Percentiles rank a stretch among this genome's conserved stretches.
Evolutionary conservation across 2,888 invertebrate species (phyloP).

Genomic region (Rapana venosa): DNA sequence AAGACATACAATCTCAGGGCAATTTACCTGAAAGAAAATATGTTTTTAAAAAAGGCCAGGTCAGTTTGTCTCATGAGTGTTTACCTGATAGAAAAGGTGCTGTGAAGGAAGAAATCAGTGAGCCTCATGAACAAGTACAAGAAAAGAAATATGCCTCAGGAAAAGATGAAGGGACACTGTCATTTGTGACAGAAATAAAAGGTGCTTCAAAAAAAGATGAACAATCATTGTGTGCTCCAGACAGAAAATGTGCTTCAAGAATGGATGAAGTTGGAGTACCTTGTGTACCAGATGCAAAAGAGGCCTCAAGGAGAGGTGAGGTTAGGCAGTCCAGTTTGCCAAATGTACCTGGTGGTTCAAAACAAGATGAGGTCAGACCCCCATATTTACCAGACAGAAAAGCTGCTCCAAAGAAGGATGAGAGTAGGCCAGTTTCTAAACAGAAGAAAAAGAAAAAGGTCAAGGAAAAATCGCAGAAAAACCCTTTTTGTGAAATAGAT

Average conservation of each 20-base stretch:
- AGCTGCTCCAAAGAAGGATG: background rate
- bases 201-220: background rate
- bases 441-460: conserved; percentile 2
- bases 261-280: background rate
- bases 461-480: conserved; percentile 31
- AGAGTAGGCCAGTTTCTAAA: background rate
- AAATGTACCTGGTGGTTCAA: background rate
- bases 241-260: background rate
- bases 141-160: background rate
- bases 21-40: background rate
- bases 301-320: conserved; percentile 1
- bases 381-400: background rate
- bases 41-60: background rate
- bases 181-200: background rate
- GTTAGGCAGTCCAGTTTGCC: conserved; percentile 4
- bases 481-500: background rate
- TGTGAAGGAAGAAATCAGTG: background rate
- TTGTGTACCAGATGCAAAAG: background rate
- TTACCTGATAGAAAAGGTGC: background rate
- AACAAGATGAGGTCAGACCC: conserved; percentile 6
- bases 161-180: background rate
- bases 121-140: background rate
- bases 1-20: background rate
- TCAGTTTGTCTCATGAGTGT: background rate
- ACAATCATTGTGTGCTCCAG: background rate